Base-by-base conservation (phyloP, 2,113 vertebrate species). In the Myrmecobius fasciatus region DNA sequence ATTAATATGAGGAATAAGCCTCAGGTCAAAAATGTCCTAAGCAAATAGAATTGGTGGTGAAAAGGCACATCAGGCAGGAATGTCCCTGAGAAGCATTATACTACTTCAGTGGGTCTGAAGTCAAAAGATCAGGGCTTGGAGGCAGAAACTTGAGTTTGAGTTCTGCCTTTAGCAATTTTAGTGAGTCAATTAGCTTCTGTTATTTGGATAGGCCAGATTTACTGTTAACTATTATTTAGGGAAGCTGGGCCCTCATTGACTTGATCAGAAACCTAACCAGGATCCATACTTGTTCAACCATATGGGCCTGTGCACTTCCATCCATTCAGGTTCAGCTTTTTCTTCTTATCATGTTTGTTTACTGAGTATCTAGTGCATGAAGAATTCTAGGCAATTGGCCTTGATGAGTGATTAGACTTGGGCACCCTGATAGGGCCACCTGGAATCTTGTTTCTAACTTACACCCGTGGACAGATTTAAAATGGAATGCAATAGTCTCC, bases 171-270 rank as follows among this genome's bases (percentile, higher is more conserved):
- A 83, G 67, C 36, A 83, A n/a, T 43, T 43, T 36, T 43, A 83
- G 67, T 7, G 24, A 43, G 67, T 43, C n/a, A 43, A 17, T 83
- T 83, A 83, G n/a, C 20, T 1, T 43, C 7, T 51, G 49, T 51
- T 51, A 93, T 94, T 93, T 91, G 91, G 95, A 95, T 49, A 56
- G 91, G 9, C 31, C 12, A 93, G 97, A 96, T 96, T 97, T 94
- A 94, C 53, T 17, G 89, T 36, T 0, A 1, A 90, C 25, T 93
- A 54, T 89, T 47, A 93, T 52, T 89, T 31, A 43, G 24, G 83
- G 95, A 94, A 93, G 83, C 94, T 46, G 48, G 1, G 1, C 89
- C 25, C 25, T 92, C 53, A n/a, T 51, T 94, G 94, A 96, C 52
- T 94, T 93, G 88, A 46, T 90, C 89, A 90, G 24, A 95, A 94